Percentiles rank a stretch among this genome's conserved stretches.
These are phyloP conservation scores for Microtus oregoni DNA, from an alignment of 2,113 vertebrate species.

Conservation along the genomic window DNA sequence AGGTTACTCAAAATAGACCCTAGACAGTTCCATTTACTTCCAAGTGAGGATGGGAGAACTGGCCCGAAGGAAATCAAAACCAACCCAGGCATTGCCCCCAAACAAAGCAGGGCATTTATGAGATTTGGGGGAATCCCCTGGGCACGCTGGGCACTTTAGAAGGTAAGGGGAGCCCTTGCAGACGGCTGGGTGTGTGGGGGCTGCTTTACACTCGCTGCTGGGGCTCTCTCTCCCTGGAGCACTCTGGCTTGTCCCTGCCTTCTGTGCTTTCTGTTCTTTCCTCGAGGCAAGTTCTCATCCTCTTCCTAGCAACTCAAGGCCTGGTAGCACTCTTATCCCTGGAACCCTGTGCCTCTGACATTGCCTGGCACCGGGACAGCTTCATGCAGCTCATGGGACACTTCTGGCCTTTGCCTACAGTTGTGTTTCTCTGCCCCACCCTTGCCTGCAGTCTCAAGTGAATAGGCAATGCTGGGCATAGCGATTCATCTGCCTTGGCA, in stretches of 20 bases:
- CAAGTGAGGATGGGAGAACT: constrained; percentile 53
- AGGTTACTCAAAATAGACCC: constrained; percentile 80
- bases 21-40: constrained; percentile 71
- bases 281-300: neutral
- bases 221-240: neutral
- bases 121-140: neutral
- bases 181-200: neutral
- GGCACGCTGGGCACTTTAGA: neutral
- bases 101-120: neutral
- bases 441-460: rapidly evolving
- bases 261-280: neutral
- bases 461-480: neutral
- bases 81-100: constrained; percentile 44
- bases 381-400: rapidly evolving
- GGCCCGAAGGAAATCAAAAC: constrained; percentile 74
- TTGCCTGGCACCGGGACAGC: no score
- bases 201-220: neutral
- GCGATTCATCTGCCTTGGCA: rapidly evolving
- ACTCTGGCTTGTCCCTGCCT: rapidly evolving
- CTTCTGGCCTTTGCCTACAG: neutral
- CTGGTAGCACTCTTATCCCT: rapidly evolving
- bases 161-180: neutral
- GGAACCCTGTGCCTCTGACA: rapidly evolving
- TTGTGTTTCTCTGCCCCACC: rapidly evolving
- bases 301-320: neutral